Percentiles rank a stretch among this genome's conserved stretches.
phyloP scores from a whole-genome alignment of 2,888 invertebrate genomes.

The Meta bourneti region DNA sequence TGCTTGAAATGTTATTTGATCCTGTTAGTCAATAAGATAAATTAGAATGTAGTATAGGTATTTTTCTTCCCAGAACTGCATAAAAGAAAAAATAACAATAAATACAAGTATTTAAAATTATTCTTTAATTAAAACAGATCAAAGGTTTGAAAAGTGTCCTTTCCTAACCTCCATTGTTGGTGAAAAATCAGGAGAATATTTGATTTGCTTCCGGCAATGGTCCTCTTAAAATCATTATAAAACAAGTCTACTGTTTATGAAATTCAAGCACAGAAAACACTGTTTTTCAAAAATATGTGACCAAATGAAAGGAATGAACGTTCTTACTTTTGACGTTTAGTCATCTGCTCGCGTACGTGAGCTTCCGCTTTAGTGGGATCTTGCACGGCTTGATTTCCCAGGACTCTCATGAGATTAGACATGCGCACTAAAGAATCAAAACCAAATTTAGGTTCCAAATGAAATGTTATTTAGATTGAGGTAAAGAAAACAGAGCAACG shows the following conservation, averaged over 20 bases:
- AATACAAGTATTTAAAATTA: too few relatives aligned
- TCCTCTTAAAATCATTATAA: not conserved
- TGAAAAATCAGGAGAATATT: too few relatives aligned
- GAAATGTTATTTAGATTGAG: not conserved
- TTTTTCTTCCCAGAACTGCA: too few relatives aligned
- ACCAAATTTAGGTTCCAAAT: not conserved
- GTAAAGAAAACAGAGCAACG: not conserved
- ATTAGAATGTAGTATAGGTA: too few relatives aligned
- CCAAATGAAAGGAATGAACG: not conserved
- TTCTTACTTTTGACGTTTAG: constrained; percentile 90
- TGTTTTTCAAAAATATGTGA: not conserved
- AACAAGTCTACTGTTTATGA: not conserved
- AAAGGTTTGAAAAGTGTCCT: too few relatives aligned
- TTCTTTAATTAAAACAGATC: too few relatives aligned
- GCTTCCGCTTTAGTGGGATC: constrained; percentile 99
- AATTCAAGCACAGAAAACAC: not conserved
- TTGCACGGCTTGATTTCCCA: constrained; percentile 98
- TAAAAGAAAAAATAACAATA: too few relatives aligned
- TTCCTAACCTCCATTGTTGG: too few relatives aligned
- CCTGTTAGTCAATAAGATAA: too few relatives aligned
- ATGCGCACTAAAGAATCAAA: constrained; percentile 84
- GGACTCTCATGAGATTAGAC: constrained; percentile 98
- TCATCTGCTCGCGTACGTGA: constrained; percentile 98
- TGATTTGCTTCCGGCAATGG: not conserved
- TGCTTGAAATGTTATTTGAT: too few relatives aligned